These are phyloP conservation scores for Zygothrica quintamaculata DNA, from an alignment of 2,888 invertebrate species.

Conservation along the genomic window DNA sequence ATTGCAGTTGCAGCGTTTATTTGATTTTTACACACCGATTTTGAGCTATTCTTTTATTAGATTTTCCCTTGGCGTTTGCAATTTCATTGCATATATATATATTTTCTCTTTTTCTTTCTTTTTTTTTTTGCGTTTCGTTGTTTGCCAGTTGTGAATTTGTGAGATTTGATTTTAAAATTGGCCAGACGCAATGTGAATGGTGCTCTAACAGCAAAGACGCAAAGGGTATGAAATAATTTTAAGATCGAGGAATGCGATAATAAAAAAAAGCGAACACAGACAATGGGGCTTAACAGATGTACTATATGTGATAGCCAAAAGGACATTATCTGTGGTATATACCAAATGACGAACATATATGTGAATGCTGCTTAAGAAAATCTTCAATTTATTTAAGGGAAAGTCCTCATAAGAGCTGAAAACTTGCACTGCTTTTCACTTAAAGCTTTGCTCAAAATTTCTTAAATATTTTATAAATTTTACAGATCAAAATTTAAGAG, in stretches of 20 bases:
- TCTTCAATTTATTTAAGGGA: no score
- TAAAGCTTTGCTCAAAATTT: no score
- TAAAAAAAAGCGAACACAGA: not conserved
- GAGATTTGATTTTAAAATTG: slow-evolving; percentile 75
- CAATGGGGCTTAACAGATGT: slow-evolving; percentile 10
- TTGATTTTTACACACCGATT: slow-evolving; percentile 79
- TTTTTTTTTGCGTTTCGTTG: slow-evolving; percentile 9
- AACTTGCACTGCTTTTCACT: no score
- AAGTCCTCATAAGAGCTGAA: no score
- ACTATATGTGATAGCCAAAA: slow-evolving; percentile 4
- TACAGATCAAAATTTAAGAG: no score
- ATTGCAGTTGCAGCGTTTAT: slow-evolving; percentile 65
- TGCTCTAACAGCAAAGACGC: not conserved
- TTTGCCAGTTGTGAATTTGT: slow-evolving; percentile 68
- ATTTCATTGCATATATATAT: slow-evolving; percentile 30
- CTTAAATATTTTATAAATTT: no score
- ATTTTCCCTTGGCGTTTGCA: slow-evolving; percentile 61
- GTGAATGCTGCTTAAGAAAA: no score
- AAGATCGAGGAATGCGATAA: slow-evolving; percentile 27
- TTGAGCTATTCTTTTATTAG: slow-evolving; percentile 78
- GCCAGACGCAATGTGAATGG: slow-evolving; percentile 44
- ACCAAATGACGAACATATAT: no score
- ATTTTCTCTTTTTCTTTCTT: slow-evolving; percentile 20
- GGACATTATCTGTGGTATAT: not conserved
- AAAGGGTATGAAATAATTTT: slow-evolving; percentile 29